These are phyloP conservation scores for Ephestia elutella DNA, from an alignment of 1,140 invertebrate genomes.

Conservation along the genomic window DNA sequence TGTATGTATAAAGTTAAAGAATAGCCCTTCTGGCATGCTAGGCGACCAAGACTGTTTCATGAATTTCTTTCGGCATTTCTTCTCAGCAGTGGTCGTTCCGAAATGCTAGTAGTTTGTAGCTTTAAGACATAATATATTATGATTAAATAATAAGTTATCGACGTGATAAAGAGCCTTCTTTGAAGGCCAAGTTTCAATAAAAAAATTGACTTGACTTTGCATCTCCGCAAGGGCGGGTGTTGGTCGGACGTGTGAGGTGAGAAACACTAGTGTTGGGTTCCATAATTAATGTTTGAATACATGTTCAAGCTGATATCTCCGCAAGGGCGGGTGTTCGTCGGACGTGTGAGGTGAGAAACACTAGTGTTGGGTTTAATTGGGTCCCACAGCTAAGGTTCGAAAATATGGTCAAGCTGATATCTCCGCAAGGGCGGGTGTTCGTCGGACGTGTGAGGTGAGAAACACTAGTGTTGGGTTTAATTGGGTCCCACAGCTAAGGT, in stretches of 20 bases:
- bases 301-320: constrained; percentile 83
- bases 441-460: constrained; percentile 82
- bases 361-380: constrained; percentile 25
- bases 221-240: constrained; percentile 79
- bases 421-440: constrained; percentile 79
- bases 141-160: too few relatives aligned
- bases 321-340: constrained; percentile 80
- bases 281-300: constrained; percentile 81
- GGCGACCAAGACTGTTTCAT: too few relatives aligned
- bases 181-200: too few relatives aligned
- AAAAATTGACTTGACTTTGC: too few relatives aligned
- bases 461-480: constrained; percentile 25
- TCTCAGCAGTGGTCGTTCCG: too few relatives aligned
- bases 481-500: constrained; percentile 75
- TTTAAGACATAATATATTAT: too few relatives aligned
- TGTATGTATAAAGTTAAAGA: too few relatives aligned
- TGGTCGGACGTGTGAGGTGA: constrained; percentile 82
- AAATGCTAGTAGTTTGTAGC: too few relatives aligned
- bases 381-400: constrained; percentile 51
- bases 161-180: too few relatives aligned
- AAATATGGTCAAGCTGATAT: constrained; percentile 84
- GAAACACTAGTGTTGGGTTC: constrained; percentile 37
- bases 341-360: constrained; percentile 78
- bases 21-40: too few relatives aligned
- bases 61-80: too few relatives aligned